Conservation (phyloP, 2,797 vertebrate species). For the Eulemur albifrons region DNA sequence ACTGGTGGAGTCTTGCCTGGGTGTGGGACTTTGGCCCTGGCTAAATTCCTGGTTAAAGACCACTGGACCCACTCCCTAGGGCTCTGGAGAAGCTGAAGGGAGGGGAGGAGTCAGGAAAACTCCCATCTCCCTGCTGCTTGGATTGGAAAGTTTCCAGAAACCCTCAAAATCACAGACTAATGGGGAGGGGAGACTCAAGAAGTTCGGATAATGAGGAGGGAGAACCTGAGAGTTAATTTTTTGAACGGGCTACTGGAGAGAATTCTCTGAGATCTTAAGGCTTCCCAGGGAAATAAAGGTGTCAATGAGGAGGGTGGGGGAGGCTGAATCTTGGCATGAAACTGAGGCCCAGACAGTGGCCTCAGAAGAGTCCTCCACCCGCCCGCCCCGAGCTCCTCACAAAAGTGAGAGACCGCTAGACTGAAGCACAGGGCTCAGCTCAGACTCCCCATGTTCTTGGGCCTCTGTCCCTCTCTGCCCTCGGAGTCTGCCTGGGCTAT, state of each 20-base stretch:
- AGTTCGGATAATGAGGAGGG: not conserved
- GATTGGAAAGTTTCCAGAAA: conserved; percentile 33
- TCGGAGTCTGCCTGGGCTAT: not conserved
- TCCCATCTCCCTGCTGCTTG: not conserved
- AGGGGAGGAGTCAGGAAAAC: conserved; percentile 13
- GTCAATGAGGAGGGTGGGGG: not conserved
- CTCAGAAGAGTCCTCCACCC: not conserved
- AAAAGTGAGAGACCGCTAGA: not conserved
- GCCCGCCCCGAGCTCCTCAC: not conserved
- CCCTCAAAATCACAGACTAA: not conserved
- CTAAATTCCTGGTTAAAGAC: conserved; percentile 41
- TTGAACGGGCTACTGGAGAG: not conserved
- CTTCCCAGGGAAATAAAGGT: not conserved
- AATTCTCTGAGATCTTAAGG: not conserved
- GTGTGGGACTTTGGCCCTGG: not conserved
- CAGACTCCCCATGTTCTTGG: not conserved
- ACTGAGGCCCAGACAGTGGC: not conserved
- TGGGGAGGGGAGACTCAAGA: not conserved
- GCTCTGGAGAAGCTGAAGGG: not conserved
- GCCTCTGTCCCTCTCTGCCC: not conserved
- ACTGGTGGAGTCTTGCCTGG: not conserved
- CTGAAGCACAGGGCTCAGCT: not conserved
- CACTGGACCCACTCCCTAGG: not conserved
- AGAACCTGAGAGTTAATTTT: not conserved
- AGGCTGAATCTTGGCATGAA: no score